Conservation (phyloP, 2,113 vertebrate genomes). For the Regulus satrapa region DNA sequence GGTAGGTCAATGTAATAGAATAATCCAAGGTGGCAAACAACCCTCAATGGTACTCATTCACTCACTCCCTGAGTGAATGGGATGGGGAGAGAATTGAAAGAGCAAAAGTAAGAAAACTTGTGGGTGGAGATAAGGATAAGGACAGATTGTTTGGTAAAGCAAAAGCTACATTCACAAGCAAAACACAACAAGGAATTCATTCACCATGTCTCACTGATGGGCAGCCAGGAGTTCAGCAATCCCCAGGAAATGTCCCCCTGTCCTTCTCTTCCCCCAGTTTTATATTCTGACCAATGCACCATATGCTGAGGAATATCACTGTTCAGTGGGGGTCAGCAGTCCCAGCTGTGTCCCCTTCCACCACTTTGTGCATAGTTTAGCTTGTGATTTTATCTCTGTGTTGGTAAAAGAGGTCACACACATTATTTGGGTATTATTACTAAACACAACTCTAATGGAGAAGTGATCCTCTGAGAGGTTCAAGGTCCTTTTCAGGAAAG, state of each 20-base stretch:
- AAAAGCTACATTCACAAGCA: not conserved
- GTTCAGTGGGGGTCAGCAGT: not conserved
- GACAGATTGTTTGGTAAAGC: not conserved
- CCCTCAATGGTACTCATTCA: not conserved
- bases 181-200: not conserved
- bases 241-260: rapidly evolving
- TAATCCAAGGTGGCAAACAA: not conserved
- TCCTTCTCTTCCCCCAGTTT: not conserved
- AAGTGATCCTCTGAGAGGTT: not conserved
- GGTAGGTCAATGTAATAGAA: not conserved
- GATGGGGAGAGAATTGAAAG: not conserved
- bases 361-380: rapidly evolving
- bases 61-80: not conserved
- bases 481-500: not conserved
- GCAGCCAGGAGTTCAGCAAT: not conserved
- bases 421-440: not conserved
- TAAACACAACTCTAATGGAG: not conserved
- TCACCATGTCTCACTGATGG: not conserved
- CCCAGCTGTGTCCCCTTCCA: not conserved
- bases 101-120: not conserved
- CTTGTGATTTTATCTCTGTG: not conserved
- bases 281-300: rapidly evolving
- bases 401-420: not conserved
- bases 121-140: not conserved
- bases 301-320: rapidly evolving